Percentiles rank a stretch among this genome's conserved stretches.
These are phyloP conservation scores for Apamea monoglypha DNA, from an alignment of 2,888 invertebrate genomes.

Conservation along the genomic window DNA sequence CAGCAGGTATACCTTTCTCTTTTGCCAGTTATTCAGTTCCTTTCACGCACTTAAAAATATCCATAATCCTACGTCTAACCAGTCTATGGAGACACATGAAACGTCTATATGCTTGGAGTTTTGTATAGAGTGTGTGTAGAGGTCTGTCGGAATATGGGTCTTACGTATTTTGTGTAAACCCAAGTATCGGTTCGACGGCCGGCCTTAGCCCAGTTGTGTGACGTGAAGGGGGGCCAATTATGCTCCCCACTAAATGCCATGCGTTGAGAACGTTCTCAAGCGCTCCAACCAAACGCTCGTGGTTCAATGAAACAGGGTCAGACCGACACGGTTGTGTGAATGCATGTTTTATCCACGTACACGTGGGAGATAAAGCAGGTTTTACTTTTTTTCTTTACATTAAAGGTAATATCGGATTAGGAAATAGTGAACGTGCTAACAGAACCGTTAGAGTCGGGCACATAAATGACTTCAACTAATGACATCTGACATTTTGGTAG, in stretches of 20 bases:
- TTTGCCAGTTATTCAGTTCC: slow-evolving; percentile 79
- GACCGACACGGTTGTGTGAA: slow-evolving; percentile 67
- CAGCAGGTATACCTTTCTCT: slow-evolving; percentile 81
- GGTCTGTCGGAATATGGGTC: slow-evolving; percentile 68
- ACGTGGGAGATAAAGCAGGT: slow-evolving; percentile 69
- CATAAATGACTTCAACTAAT: not conserved
- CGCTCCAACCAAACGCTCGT: slow-evolving; percentile 69
- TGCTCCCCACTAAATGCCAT: slow-evolving; percentile 76
- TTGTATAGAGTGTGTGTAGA: slow-evolving; percentile 56
- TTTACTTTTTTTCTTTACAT: slow-evolving; percentile 55
- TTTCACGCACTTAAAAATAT: slow-evolving; percentile 80
- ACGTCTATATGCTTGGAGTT: slow-evolving; percentile 49
- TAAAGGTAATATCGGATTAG: slow-evolving; percentile 49
- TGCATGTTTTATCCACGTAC: slow-evolving; percentile 57
- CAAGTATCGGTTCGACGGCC: slow-evolving; percentile 82
- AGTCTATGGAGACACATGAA: slow-evolving; percentile 68
- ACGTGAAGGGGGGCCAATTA: slow-evolving; percentile 85
- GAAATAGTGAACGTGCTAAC: slow-evolving; percentile 54
- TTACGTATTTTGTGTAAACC: slow-evolving; percentile 71
- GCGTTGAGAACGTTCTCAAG: slow-evolving; percentile 76
- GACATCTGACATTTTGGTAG: not conserved
- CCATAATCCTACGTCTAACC: slow-evolving; percentile 69
- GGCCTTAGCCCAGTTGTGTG: slow-evolving; percentile 89
- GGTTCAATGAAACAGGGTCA: slow-evolving; percentile 80
- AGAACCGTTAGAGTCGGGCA: slow-evolving; percentile 35